phyloP scores from a whole-genome alignment of 2,113 vertebrate species.

The Cyprinodon brontotheroides region DNA sequence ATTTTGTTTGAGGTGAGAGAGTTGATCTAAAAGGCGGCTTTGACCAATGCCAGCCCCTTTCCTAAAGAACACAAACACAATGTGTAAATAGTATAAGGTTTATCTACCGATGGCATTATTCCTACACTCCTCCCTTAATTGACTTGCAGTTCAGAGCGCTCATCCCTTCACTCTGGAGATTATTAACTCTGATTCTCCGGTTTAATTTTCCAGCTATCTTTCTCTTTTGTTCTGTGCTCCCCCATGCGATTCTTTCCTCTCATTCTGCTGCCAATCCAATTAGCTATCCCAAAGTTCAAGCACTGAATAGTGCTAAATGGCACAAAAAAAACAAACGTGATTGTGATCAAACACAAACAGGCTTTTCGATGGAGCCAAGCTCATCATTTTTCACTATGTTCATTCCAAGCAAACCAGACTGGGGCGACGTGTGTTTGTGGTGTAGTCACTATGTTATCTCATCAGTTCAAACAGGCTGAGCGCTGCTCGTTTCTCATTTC shows the following conservation, averaged over 20 bases:
- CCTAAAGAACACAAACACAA: background rate
- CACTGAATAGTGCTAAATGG: constrained; percentile 39
- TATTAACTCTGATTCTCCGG: constrained; percentile 34
- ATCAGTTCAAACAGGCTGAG: constrained; percentile 39
- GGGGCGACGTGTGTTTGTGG: constrained; percentile 9
- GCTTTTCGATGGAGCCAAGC: constrained; percentile 9
- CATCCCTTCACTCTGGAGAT: constrained; percentile 39
- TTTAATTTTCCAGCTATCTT: constrained; percentile 48
- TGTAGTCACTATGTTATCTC: constrained; percentile 40
- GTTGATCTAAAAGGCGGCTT: constrained; percentile 27
- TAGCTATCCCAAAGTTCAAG: constrained; percentile 46
- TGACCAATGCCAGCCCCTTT: constrained; percentile 16
- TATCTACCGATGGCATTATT: constrained; percentile 40
- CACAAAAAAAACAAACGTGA: constrained; percentile 51
- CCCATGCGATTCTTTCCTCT: constrained; percentile 1
- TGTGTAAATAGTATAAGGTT: constrained; percentile 39
- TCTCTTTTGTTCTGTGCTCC: constrained; percentile 24
- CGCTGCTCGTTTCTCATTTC: constrained; percentile 37
- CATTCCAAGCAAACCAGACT: constrained; percentile 14
- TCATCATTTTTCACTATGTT: constrained; percentile 11
- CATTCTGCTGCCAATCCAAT: constrained; percentile 57
- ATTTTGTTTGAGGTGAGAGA: constrained; percentile 16
- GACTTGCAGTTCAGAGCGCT: constrained; percentile 27
- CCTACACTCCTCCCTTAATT: constrained; percentile 46
- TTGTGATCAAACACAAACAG: constrained; percentile 61